phyloP scores from a whole-genome alignment of 2,888 invertebrate genomes.

The Podabrus alpinus region DNA sequence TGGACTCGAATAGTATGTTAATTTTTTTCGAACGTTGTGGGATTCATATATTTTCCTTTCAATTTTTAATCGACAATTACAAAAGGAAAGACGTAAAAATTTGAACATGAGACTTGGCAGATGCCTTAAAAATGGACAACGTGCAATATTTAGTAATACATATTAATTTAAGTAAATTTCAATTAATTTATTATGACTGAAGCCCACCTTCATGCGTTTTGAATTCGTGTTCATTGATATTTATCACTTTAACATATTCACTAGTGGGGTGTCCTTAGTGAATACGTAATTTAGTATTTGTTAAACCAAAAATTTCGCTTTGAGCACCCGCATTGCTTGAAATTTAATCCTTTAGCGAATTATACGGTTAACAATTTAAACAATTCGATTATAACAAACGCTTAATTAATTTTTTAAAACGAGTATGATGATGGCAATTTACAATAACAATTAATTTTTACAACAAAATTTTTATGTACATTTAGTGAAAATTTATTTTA shows the following conservation, averaged over 20 bases:
- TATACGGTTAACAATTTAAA: neutral
- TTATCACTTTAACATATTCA: neutral
- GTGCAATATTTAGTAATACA: too few species aligned
- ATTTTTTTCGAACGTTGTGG: too few species aligned
- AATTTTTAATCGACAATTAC: too few species aligned
- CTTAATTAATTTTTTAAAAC: neutral
- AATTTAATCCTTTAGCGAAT: neutral
- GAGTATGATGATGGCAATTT: neutral
- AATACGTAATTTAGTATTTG: neutral
- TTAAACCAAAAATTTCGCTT: neutral
- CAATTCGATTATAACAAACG: neutral
- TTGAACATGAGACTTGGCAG: too few species aligned
- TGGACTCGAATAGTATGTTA: too few species aligned
- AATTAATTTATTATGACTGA: too few species aligned
- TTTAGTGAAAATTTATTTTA: slow-evolving; percentile 24
- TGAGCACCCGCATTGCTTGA: neutral
- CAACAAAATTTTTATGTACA: slow-evolving; percentile 16
- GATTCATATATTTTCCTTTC: too few species aligned
- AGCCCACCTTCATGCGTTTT: neutral
- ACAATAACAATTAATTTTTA: neutral
- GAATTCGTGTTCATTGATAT: neutral
- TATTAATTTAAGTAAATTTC: too few species aligned
- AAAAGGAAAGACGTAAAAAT: too few species aligned
- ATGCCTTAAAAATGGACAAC: too few species aligned
- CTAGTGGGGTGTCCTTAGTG: neutral